Conservation (phyloP, 1,140 invertebrate genomes). For the Lepidurus packardi region DNA sequence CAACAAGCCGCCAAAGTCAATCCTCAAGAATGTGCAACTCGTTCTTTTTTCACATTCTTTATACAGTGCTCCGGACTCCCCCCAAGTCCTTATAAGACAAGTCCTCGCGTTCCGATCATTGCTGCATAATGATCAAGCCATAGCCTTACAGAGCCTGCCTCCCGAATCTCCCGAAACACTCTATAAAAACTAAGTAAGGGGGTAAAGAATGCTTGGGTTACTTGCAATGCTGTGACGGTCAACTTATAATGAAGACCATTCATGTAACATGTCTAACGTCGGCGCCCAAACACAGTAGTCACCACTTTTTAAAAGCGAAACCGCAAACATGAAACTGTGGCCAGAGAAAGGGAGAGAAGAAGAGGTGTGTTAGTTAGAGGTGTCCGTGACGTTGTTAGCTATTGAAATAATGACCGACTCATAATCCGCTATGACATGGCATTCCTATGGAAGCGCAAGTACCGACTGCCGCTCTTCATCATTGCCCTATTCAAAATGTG, state of each 20-base stretch:
- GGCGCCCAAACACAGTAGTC: conserved; percentile 20
- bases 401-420: conserved; percentile 11
- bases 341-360: not conserved
- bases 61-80: not conserved
- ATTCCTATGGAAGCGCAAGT: conserved; percentile 3
- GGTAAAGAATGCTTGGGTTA: not conserved
- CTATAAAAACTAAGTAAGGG: not conserved
- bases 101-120: not conserved
- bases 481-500: not conserved
- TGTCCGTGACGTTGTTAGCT: not conserved
- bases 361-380: not conserved
- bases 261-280: conserved; percentile 1
- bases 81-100: too few relatives aligned
- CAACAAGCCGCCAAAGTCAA: conserved; percentile 7
- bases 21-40: conserved; percentile 19
- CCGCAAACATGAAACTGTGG: not conserved
- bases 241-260: conserved; percentile 16
- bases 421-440: conserved; percentile 10
- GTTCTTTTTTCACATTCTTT: not conserved
- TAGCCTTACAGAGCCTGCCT: not conserved
- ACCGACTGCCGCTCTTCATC: not conserved
- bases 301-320: conserved; percentile 19
- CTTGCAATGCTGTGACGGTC: not conserved
- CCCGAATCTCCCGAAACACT: not conserved
- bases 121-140: conserved; percentile 8